phyloP scores from a whole-genome alignment of 2,113 vertebrate genomes.

The Dasyornis broadbenti region DNA sequence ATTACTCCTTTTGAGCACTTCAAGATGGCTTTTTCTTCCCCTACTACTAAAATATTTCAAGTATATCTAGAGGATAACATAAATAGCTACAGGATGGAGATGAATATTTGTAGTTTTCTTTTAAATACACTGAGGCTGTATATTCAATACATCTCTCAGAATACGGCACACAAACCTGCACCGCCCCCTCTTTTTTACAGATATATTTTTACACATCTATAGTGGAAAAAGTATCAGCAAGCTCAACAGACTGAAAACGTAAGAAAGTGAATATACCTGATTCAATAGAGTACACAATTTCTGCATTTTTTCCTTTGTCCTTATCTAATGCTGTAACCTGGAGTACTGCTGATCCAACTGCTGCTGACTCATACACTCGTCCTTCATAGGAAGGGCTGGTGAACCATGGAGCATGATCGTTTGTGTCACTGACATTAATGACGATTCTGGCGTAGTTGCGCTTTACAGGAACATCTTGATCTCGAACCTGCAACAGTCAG shows the following conservation, averaged over 20 bases:
- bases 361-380: constrained; percentile 88
- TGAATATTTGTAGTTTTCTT: neutral
- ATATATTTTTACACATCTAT: neutral
- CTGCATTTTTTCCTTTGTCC: constrained; percentile 91
- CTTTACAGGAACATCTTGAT: constrained; percentile 96
- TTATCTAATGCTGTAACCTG: constrained; percentile 93
- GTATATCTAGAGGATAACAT: neutral
- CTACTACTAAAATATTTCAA: neutral
- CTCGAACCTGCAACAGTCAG: constrained; percentile 82
- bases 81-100: neutral
- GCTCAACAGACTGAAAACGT: neutral
- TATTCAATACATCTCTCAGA: neutral
- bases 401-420: constrained; percentile 94
- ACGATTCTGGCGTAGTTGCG: constrained; percentile 90
- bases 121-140: neutral
- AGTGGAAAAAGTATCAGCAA: neutral
- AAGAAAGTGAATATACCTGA: constrained; percentile 78
- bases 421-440: constrained; percentile 87
- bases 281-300: constrained; percentile 90
- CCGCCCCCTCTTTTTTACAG: neutral
- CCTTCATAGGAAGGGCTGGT: constrained; percentile 86
- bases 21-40: neutral
- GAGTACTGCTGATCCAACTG: constrained; percentile 85
- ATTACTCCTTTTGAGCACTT: neutral
- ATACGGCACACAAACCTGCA: neutral